Base-by-base conservation (phyloP, 2,888 invertebrate genomes). In the Plagodis dolabraria region DNA sequence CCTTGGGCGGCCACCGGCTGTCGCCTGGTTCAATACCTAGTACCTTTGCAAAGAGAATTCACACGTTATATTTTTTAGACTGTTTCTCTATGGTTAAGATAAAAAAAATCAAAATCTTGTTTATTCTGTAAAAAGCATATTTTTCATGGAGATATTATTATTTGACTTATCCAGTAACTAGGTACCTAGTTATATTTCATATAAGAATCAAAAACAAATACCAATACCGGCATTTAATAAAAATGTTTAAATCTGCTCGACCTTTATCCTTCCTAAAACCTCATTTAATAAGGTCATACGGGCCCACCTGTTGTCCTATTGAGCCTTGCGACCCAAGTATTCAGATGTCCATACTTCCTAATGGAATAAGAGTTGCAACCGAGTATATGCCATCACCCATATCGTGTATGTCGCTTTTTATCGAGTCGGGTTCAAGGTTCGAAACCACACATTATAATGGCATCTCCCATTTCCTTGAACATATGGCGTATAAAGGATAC, bases 391-490 rank as follows among this genome's bases (percentile, higher is more conserved):
- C 52, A 0, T 72, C 79, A 0, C 75, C 80, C 0, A 33, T 86
- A 7, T 71, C 81, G 2, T 82, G 83, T 55, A 62, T 87, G 33
- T 72, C 83, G 5, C 65, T 91, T 1, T 76, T 79, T 47, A 70
- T 83, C 5, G 77, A 83, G 57, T 82, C 78, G 0, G 92, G 92
- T 0, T 62, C 92, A 0, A 74, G 88, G 8, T 88, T 75, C 62
- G 92, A 92, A 66, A 77, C 70, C 0, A 38, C 63, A 0, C 66
- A 64, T 60, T 77, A 80, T 54, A 84, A 90, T 63, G 92, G 92
- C 1, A 76, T 90, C 11, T 75, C 85, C 0, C 83, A 90, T 66
- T 82, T 91, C 54, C 76, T 92, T 22, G 89, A 89, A 63, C 90
- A 87, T 55, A 69, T 91, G 70, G 85, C 82, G 0, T 87, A 72